Percentiles rank a stretch among this genome's conserved stretches.
phyloP scores from a whole-genome alignment of 1,140 invertebrate genomes.

The Drosophila pachea region DNA sequence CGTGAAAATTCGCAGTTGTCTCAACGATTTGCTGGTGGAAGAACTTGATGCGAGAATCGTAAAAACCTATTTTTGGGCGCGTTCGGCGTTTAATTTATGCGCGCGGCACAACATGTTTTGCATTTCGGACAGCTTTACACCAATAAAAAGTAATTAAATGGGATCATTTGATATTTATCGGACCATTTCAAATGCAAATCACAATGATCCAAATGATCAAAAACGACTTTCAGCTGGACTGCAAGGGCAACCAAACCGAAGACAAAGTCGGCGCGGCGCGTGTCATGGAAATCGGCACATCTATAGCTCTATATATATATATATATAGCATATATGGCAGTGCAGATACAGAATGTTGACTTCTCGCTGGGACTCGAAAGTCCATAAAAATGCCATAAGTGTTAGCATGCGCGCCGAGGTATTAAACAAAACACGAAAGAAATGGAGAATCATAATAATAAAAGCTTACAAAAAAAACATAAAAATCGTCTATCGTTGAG shows the following conservation, averaged over 20 bases:
- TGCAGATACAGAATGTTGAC: background rate
- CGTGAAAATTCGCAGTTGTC: slow-evolving; percentile 12
- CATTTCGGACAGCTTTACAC: slow-evolving; percentile 63
- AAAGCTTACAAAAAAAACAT: slow-evolving; percentile 4
- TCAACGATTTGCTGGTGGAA: background rate
- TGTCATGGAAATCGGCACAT: background rate
- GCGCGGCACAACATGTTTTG: slow-evolving; percentile 69
- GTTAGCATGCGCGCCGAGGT: slow-evolving; percentile 55
- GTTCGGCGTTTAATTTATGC: slow-evolving; percentile 62
- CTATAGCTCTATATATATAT: background rate
- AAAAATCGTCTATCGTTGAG: slow-evolving; percentile 33
- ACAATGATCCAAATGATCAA: slow-evolving; percentile 1
- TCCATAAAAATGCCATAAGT: slow-evolving; percentile 62
- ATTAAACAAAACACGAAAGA: slow-evolving; percentile 4
- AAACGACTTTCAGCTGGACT: slow-evolving; percentile 35
- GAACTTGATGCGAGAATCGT: slow-evolving; percentile 51
- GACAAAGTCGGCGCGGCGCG: too few relatives aligned
- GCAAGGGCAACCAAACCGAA: too few relatives aligned
- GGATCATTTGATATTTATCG: slow-evolving; percentile 63
- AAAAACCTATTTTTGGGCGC: slow-evolving; percentile 71
- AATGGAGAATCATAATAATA: too few relatives aligned
- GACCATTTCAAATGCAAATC: slow-evolving; percentile 22
- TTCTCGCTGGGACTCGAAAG: slow-evolving; percentile 12
- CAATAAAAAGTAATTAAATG: slow-evolving; percentile 68
- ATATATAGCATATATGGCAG: slow-evolving; percentile 11